phyloP scores from a whole-genome alignment of 2,888 invertebrate species.

The Tetrapedia diversipes region DNA sequence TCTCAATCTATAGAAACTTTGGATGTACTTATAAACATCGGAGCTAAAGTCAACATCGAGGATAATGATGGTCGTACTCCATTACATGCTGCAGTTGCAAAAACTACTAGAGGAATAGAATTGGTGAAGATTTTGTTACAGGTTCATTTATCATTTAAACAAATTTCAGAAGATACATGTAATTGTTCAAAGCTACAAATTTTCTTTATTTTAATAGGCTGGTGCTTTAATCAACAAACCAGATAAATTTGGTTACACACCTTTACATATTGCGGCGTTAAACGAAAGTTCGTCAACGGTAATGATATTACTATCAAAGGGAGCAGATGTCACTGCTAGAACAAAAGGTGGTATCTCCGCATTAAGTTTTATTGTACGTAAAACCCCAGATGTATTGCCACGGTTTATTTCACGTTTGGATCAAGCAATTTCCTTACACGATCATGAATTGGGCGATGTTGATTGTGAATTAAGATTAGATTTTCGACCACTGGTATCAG shows the following conservation, averaged over 20 bases:
- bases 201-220: slow-evolving; percentile 80
- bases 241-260: slow-evolving; percentile 93
- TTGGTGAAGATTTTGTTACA: slow-evolving; percentile 76
- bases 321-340: slow-evolving; percentile 91
- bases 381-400: slow-evolving; percentile 92
- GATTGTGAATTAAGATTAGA: slow-evolving; percentile 92
- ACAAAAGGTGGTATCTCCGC: slow-evolving; percentile 93
- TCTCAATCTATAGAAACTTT: slow-evolving; percentile 91
- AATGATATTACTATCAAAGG: slow-evolving; percentile 88
- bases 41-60: slow-evolving; percentile 87
- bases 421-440: slow-evolving; percentile 90
- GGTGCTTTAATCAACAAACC: slow-evolving; percentile 90
- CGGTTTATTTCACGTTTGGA: slow-evolving; percentile 89
- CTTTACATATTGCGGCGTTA: slow-evolving; percentile 91
- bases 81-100: slow-evolving; percentile 91
- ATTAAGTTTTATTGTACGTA: slow-evolving; percentile 91
- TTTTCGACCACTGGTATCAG: slow-evolving; percentile 83
- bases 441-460: slow-evolving; percentile 93
- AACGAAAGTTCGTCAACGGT: slow-evolving; percentile 92
- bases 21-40: slow-evolving; percentile 87
- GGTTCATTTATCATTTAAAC: slow-evolving; percentile 63
- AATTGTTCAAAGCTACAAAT: background rate
- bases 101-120: slow-evolving; percentile 84
- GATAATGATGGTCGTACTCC: slow-evolving; percentile 91
- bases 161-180: background rate